These are phyloP conservation scores for Zaprionus nigranus DNA, from an alignment of 1,140 invertebrate species.

Conservation along the genomic window DNA sequence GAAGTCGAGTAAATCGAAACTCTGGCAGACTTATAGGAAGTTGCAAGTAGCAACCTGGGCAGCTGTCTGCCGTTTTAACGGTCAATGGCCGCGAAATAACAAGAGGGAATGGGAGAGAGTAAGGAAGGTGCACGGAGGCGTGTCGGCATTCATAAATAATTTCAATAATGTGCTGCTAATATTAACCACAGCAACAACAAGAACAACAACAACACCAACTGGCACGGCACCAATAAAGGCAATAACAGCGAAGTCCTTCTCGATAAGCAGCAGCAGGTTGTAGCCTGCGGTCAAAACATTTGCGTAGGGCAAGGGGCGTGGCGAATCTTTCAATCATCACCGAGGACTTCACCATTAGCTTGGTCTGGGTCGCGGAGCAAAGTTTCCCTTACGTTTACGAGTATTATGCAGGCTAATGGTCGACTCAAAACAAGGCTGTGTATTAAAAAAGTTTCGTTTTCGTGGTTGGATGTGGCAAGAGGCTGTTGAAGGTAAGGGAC, in stretches of 20 bases:
- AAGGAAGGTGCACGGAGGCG: slow-evolving; percentile 16
- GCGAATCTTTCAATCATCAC: slow-evolving; percentile 64
- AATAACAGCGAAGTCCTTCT: slow-evolving; percentile 30
- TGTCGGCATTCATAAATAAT: slow-evolving; percentile 56
- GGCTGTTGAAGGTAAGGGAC: neutral
- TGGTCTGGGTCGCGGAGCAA: slow-evolving; percentile 32
- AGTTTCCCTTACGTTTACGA: slow-evolving; percentile 64
- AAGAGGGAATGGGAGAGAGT: neutral
- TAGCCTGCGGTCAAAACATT: slow-evolving; percentile 62
- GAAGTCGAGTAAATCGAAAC: slow-evolving; percentile 20
- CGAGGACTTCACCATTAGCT: slow-evolving; percentile 37
- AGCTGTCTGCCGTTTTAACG: slow-evolving; percentile 56
- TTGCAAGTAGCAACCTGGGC: slow-evolving; percentile 47
- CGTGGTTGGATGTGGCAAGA: neutral
- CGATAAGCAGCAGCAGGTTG: slow-evolving; percentile 20
- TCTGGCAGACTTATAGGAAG: slow-evolving; percentile 12
- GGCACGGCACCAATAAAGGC: slow-evolving; percentile 10
- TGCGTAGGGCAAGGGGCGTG: slow-evolving; percentile 19
- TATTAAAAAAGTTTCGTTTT: slow-evolving; percentile 70
- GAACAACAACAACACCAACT: slow-evolving; percentile 38
- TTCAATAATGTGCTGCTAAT: slow-evolving; percentile 77
- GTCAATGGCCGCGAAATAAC: slow-evolving; percentile 41
- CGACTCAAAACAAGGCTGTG: slow-evolving; percentile 50
- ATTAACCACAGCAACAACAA: slow-evolving; percentile 54
- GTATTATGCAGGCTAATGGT: slow-evolving; percentile 49